Base-by-base conservation (phyloP, 1,140 invertebrate genomes). In the Ceratina japonica region DNA sequence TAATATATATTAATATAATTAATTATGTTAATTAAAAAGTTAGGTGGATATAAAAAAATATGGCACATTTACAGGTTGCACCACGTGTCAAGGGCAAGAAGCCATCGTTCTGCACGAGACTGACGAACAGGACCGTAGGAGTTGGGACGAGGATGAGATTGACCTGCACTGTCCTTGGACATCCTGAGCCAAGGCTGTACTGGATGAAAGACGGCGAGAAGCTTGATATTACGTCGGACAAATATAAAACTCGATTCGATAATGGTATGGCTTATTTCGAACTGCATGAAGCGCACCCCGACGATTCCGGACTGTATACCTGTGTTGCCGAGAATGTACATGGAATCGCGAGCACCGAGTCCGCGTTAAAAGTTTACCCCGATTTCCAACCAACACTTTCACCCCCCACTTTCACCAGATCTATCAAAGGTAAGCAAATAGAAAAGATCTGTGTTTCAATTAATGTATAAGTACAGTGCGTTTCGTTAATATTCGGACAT, bases 121-220 rank as follows among this genome's bases (percentile, higher is more conserved):
- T 98, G 52, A 95, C 95, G 2, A 96, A 97, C 88, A 94, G 96
- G 80, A 95, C 95, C 4, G 95, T 96, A 2, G 95, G 95, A 0
- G 95, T 95, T 87, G 95, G 95, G 13, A 95, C 95, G 31, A 93
- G 94, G 80, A 94, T 97, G 2, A 95, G 95, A 86, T 91, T 99
- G n/a, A 95, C 95, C 3, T 98, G 98, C 88, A 95, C 95, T 74
- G 94, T 98, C 1, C 94, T 98, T 65, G 96, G 96, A n/a, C 94
- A 94, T 78, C 95, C 96, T 0, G 96, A 97, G 83, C 96, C 97
- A 0, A 94, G 93, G 63, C 93, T 98, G 3, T 94, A 95, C 81
- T 99, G 97, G 97, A 95, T 95, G 20, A 98, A 96, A 89, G 95
- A 98, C 89, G 95, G 95, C 8, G 89, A 94, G 59, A 91, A 94